phyloP scores from a whole-genome alignment of 1,140 invertebrate genomes.

The Microplitis demolitor region DNA sequence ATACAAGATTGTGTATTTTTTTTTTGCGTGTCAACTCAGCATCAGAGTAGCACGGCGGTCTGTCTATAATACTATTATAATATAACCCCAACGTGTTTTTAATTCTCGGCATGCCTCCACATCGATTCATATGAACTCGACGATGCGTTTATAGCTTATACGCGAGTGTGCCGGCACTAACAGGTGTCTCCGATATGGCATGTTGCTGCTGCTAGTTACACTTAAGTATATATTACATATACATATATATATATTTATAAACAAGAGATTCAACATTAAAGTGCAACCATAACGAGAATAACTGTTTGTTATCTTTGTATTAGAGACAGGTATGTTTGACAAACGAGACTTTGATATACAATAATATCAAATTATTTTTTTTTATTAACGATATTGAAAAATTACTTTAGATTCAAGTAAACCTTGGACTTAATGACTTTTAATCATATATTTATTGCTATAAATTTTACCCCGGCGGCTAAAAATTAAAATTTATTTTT shows the following conservation, averaged over 20 bases:
- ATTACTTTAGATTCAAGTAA: too few species aligned
- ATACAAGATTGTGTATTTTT: too few species aligned
- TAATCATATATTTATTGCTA: too few species aligned
- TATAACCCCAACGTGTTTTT: conserved; percentile 50
- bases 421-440: too few species aligned
- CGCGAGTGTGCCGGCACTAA: conserved; percentile 37
- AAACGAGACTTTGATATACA: too few species aligned
- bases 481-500: too few species aligned
- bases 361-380: too few species aligned
- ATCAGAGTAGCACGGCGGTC: conserved; percentile 18
- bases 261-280: background rate
- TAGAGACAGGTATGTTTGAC: too few species aligned
- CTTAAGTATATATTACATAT: background rate
- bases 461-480: too few species aligned
- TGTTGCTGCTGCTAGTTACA: conserved; percentile 38
- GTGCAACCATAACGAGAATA: conserved; percentile 6
- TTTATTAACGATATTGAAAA: too few species aligned
- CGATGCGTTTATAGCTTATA: conserved; percentile 43
- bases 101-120: conserved; percentile 48
- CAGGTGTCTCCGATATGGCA: conserved; percentile 58
- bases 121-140: conserved; percentile 42
- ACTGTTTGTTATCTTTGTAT: too few species aligned
- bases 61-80: conserved; percentile 55
- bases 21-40: too few species aligned
- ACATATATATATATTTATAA: background rate